Base-by-base conservation (phyloP, 2,888 invertebrate species). In the Myopa tessellatipennis region DNA sequence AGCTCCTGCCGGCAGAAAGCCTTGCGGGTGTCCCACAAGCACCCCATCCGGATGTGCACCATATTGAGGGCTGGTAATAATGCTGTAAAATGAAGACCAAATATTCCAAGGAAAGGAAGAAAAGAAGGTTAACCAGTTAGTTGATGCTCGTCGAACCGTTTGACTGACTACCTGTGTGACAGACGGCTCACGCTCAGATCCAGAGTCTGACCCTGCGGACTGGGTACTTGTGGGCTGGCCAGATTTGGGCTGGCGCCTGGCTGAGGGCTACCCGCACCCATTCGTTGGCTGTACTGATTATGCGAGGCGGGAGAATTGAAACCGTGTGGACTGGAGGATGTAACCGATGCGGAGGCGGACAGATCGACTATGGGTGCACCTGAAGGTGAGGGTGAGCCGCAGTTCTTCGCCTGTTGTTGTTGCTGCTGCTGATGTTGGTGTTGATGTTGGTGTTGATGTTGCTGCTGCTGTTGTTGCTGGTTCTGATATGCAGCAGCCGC, bases 141-240 rank as follows among this genome's bases (percentile, higher is more conserved):
- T 81, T 16, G 4, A 55, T 69, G 74, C 16, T 12, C 69, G 40
- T 34, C 5, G 18, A 40, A 50, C 50, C 36, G 18, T 12, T 34
- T 14, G 55, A 79, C 81, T 79, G 82, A 85, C 84, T 91, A 95
- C 95, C 95, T 95, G 92, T 95, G 95, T 88, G 94, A 93, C 90
- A 95, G 92, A 90, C 95, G 92, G 90, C 94, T 95, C 85, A 96
- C 95, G 90, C 95, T 95, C 89, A 96, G 93, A 91, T 96, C 96
- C 89, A 96, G 92, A 85, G 96, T 96, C 90, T 96, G 96, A 85
- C 96, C 96, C 91, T 96, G 96, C 81, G 96, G 96, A 91, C 95
- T 96, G 87, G 96, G 95, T 90, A 95, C 95, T 91, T 95, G 95
- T 82, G 95, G 95, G 90, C 95, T 95, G 87, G 95, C 94, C 83